phyloP scores from a whole-genome alignment of 2,113 vertebrate genomes.

The Rhadina sibilatrix region DNA sequence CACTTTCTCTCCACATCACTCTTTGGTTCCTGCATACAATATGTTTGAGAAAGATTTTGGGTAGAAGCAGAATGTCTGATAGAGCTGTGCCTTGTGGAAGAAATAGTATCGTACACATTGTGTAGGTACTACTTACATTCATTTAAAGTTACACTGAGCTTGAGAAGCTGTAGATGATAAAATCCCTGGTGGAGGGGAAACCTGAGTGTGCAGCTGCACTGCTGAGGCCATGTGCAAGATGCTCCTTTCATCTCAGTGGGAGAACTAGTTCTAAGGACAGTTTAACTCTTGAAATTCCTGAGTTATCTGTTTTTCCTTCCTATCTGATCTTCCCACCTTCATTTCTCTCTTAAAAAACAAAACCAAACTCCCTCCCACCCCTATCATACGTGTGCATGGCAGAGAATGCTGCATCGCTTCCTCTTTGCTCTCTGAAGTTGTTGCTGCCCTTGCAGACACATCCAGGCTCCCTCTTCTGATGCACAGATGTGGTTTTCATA shows the following conservation, averaged over 20 bases:
- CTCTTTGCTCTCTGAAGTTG: not conserved
- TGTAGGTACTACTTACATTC: not conserved
- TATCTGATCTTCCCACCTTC: not conserved
- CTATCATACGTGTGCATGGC: not conserved
- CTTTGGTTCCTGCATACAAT: not conserved
- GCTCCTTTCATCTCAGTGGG: conserved; percentile 6
- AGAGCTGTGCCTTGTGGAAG: not conserved
- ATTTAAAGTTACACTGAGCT: not conserved
- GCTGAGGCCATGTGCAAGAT: not conserved
- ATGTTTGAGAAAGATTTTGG: not conserved
- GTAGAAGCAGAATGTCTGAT: not conserved
- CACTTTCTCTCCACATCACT: not conserved
- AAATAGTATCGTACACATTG: not conserved
- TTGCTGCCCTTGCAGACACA: not conserved
- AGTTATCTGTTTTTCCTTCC: conserved; percentile 16
- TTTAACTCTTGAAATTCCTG: conserved; percentile 43
- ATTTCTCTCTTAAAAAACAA: not conserved
- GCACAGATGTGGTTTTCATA: not conserved
- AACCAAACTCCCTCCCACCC: not conserved
- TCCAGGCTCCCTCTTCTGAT: not conserved
- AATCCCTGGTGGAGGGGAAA: not conserved
- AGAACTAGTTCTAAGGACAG: conserved; percentile 8
- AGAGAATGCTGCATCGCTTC: fast-evolving
- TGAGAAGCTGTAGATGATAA: not conserved
- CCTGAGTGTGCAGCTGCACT: not conserved